Percentiles rank a stretch among this genome's conserved stretches.
Conservation (phyloP, 1,140 invertebrate genomes). For the Macrostomum lignano region DNA sequence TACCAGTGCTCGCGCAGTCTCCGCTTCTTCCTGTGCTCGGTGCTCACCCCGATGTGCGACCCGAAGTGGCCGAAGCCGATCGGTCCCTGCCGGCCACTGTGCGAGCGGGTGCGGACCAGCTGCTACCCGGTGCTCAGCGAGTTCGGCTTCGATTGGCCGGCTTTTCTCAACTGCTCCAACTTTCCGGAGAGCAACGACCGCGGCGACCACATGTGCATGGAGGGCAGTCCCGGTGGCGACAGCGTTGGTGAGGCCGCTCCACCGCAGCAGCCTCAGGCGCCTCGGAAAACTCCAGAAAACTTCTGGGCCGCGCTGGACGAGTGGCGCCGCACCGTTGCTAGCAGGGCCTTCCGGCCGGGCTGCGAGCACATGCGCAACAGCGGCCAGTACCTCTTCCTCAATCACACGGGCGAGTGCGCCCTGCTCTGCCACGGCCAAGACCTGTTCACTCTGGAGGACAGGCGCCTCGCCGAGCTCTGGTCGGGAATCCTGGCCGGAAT, state of each 20-base stretch:
- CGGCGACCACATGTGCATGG: slow-evolving; percentile 66
- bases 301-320: slow-evolving; percentile 41
- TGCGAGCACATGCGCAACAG: slow-evolving; percentile 16
- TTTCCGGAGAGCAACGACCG: slow-evolving; percentile 29
- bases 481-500: slow-evolving; percentile 23
- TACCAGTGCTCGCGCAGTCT: slow-evolving; percentile 67
- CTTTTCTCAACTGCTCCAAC: not conserved
- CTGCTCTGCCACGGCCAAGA: slow-evolving; percentile 44
- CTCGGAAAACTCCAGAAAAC: slow-evolving; percentile 38
- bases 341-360: slow-evolving; percentile 1
- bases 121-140: slow-evolving; percentile 1
- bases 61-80: not conserved
- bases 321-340: slow-evolving; percentile 31
- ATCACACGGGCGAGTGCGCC: slow-evolving; percentile 45
- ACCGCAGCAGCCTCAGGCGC: slow-evolving; percentile 37
- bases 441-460: slow-evolving; percentile 43
- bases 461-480: slow-evolving; percentile 33
- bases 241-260: not conserved
- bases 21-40: slow-evolving; percentile 64
- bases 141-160: slow-evolving; percentile 1
- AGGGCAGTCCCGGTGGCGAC: slow-evolving; percentile 29
- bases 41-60: slow-evolving; percentile 71
- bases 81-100: slow-evolving; percentile 4
- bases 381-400: slow-evolving; percentile 38
- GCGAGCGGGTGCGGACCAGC: not conserved